Conservation (phyloP, 1,140 invertebrate species). For the Epicauta chinensis region DNA sequence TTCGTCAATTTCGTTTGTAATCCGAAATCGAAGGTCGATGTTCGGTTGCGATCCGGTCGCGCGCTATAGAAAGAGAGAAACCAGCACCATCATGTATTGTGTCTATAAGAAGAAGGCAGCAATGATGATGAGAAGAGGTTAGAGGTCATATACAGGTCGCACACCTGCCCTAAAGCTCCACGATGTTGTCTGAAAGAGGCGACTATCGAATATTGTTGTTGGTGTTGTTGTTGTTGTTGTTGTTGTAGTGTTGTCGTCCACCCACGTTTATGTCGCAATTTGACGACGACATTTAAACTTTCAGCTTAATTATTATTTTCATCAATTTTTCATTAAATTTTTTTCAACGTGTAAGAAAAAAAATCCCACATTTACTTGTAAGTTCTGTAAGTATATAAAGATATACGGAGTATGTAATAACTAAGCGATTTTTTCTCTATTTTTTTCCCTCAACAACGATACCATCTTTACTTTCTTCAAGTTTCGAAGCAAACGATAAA, state of each 20-base stretch:
- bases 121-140: slow-evolving; percentile 24
- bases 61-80: not conserved
- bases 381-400: too few relatives aligned
- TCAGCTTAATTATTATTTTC: slow-evolving; percentile 4
- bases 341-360: not conserved
- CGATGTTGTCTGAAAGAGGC: slow-evolving; percentile 22
- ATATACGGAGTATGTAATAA: not conserved
- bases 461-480: slow-evolving; percentile 10
- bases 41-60: slow-evolving; percentile 9
- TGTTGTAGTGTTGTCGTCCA: slow-evolving; percentile 24
- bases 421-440: slow-evolving; percentile 2
- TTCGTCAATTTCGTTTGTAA: too few relatives aligned
- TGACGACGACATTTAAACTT: slow-evolving; percentile 4
- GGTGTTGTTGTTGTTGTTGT: too few relatives aligned
- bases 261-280: slow-evolving; percentile 20
- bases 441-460: too few relatives aligned
- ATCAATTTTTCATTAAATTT: slow-evolving; percentile 9
- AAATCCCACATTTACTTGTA: slow-evolving; percentile 1
- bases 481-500: slow-evolving; percentile 4
- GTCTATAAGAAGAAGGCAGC: slow-evolving; percentile 20
- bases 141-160: slow-evolving; percentile 28
- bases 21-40: not conserved
- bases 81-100: slow-evolving; percentile 21
- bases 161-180: slow-evolving; percentile 26
- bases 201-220: too few relatives aligned